Evolutionary conservation across 2,888 invertebrate genomes (phyloP), one percentile per base, ranked within the genome.

Genomic region (Heliconius charithonia): DNA sequence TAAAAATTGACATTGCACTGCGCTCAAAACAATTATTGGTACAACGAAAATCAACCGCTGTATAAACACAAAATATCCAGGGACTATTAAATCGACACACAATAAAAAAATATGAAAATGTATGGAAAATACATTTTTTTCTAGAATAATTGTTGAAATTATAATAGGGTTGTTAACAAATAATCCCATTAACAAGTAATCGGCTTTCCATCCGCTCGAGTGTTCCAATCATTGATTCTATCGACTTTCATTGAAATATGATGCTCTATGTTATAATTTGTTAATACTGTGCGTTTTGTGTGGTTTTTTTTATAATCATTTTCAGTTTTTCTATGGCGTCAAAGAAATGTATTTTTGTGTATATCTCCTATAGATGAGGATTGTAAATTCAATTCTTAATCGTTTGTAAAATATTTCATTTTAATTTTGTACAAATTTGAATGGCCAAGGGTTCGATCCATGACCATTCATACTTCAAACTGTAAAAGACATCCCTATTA

Each of bases 121-220:
- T 56, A 56, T 56, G 56, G 27, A 63, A 63, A 63, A 25, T 74
- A 63, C 12, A 22, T 3, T 10, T 27, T 65, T 74, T 59, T 59
- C 59, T 59, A 32, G 13, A 51, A 71, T 32, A 19, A 51, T 37
- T 63, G 65, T 66, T 72, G 25, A 56, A 74, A 41, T 74, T 41
- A 45, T 74, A 74, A 74, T 63, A 41, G 63, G 19, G 12, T 45
- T 62, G 41, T 63, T 74, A 41, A 65, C 45, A 62, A 65, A 65
- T 74, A 74, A 74, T 45, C 27, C 29, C 45, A 45, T 63, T 74
- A 65, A 74, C 13, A 45, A 41, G 63, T 74, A 74, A 74, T 74
- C 65, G 65, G 65, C 74, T 74, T 65, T 63, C 74, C 22, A 41
- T 74, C 63, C 3, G 27, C 29, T 45, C 74, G 65, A 74, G 74